Conservation (phyloP, 2,113 vertebrate species). For the Macrotus californicus region DNA sequence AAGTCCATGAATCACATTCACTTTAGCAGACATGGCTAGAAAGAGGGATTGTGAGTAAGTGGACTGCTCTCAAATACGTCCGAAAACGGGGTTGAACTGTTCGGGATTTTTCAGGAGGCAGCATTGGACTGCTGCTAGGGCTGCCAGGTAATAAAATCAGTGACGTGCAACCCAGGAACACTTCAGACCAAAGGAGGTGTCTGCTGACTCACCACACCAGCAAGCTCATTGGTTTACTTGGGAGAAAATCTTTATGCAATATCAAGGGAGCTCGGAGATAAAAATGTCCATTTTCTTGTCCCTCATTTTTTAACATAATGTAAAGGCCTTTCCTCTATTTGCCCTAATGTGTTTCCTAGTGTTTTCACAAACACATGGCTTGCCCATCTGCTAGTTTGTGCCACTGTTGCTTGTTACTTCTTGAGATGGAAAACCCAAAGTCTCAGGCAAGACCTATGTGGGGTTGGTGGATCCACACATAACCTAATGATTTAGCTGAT, state of each 20-base stretch:
- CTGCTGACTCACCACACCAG: conserved; percentile 56
- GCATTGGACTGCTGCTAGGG: conserved; percentile 21
- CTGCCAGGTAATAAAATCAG: conserved; percentile 51
- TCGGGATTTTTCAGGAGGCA: conserved; percentile 63
- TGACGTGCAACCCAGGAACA: conserved; percentile 43
- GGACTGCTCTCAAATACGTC: conserved; percentile 32
- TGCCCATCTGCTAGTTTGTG: not conserved
- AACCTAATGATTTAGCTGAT: not conserved
- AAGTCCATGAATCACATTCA: conserved; percentile 24
- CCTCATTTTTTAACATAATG: conserved; percentile 10
- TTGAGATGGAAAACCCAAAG: not conserved
- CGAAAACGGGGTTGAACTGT: conserved; percentile 42
- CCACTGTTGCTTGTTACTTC: not conserved
- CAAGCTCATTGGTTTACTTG: conserved; percentile 40
- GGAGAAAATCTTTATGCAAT: conserved; percentile 41
- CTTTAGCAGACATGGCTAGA: not conserved
- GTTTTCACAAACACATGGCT: not conserved
- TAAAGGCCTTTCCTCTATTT: not conserved
- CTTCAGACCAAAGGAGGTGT: conserved; percentile 14
- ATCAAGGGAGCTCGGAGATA: not conserved
- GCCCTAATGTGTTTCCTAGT: not conserved
- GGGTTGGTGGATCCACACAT: not conserved
- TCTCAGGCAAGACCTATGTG: not conserved
- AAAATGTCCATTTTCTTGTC: not conserved
- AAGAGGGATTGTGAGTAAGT: not conserved